phyloP scores from a whole-genome alignment of 2,888 invertebrate genomes.

The Lapara coniferarum region DNA sequence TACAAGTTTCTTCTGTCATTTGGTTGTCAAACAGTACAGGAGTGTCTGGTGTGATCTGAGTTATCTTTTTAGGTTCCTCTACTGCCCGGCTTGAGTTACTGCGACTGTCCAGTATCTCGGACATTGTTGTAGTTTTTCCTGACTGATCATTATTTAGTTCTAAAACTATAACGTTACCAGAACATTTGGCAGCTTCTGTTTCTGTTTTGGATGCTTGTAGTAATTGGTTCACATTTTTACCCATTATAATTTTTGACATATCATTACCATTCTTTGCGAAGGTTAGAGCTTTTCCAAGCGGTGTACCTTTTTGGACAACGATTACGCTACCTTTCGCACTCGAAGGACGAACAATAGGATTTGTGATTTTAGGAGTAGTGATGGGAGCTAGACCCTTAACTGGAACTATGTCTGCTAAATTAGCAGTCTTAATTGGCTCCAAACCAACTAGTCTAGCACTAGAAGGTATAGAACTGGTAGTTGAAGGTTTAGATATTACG shows the following conservation, averaged over 20 bases:
- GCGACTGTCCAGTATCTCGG: conserved; percentile 75
- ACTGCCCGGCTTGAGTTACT: conserved; percentile 46
- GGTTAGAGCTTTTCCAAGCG: conserved; percentile 76
- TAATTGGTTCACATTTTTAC: conserved; percentile 77
- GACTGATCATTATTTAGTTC: conserved; percentile 78
- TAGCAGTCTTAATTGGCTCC: conserved; percentile 71
- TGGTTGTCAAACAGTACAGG: conserved; percentile 79
- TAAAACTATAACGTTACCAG: conserved; percentile 76
- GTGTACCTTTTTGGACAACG: conserved; percentile 84
- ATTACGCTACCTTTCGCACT: conserved; percentile 83
- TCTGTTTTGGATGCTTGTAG: conserved; percentile 72
- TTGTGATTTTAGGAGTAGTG: conserved; percentile 68
- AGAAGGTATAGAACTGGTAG: conserved; percentile 55
- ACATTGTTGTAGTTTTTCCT: conserved; percentile 75
- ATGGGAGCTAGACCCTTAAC: conserved; percentile 71
- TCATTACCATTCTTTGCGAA: conserved; percentile 78
- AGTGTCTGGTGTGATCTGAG: conserved; percentile 82
- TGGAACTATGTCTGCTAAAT: conserved; percentile 76
- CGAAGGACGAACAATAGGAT: conserved; percentile 73
- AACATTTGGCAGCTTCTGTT: conserved; percentile 61
- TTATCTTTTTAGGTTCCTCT: conserved; percentile 53
- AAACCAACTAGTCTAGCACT: conserved; percentile 62
- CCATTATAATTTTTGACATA: conserved; percentile 80
- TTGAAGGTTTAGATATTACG: conserved; percentile 65
- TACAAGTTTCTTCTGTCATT: conserved; percentile 69